phyloP scores from a whole-genome alignment of 2,888 invertebrate species.

The Metopia argyrocephala region DNA sequence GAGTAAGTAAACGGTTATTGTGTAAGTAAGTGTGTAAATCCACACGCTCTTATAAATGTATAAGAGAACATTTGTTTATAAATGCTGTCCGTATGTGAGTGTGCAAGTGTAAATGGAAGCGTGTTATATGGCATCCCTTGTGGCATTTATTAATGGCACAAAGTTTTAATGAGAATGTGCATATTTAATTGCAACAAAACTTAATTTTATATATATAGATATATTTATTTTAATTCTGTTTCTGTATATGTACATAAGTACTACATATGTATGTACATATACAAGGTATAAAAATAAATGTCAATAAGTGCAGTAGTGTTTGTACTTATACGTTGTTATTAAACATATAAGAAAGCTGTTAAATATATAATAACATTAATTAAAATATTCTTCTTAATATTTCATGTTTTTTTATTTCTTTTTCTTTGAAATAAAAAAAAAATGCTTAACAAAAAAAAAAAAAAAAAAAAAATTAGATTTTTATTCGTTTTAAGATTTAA shows the following conservation, averaged over 20 bases:
- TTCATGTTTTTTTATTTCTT: neutral
- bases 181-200: conserved; percentile 66
- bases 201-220: conserved; percentile 52
- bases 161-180: conserved; percentile 68
- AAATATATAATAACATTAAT: conserved; percentile 54
- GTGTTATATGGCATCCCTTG: conserved; percentile 57
- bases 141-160: conserved; percentile 65
- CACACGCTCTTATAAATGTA: neutral
- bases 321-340: neutral
- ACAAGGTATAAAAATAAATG: neutral
- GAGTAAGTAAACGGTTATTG: neutral
- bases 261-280: neutral
- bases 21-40: neutral
- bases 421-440: neutral
- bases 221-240: neutral
- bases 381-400: conserved; percentile 24
- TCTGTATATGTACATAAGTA: neutral
- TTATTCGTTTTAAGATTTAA: neutral
- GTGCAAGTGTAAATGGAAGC: conserved; percentile 32
- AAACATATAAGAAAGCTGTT: conserved; percentile 11
- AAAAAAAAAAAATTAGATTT: neutral
- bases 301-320: no score
- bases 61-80: neutral
- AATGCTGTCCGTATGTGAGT: neutral
- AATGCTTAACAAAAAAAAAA: conserved; percentile 3